Evolutionary conservation across 2,113 vertebrate species (phyloP), one percentile per base, ranked within the genome.

Genomic region (Muntiacus reevesi): DNA sequence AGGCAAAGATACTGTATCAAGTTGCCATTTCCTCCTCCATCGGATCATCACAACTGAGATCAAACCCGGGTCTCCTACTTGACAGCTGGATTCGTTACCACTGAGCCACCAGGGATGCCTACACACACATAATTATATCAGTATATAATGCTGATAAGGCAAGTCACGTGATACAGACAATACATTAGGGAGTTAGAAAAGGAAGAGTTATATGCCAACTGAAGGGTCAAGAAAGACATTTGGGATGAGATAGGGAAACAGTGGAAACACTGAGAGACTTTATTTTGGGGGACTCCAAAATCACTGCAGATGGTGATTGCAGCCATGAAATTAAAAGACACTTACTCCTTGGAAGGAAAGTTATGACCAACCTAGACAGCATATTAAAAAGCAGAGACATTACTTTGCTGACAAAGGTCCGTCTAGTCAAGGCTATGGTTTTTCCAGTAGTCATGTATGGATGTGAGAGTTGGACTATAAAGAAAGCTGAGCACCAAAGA

Each of bases 31-130:
- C 40, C 36, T 76, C 40, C 40, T 43, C 71, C 71, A 76, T 40
- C 12, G 40, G 36, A 76, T 76, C 71, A 43, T 76, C 43, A 43
- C 71, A 43, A 76, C 23, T 43, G 71, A 43, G 40, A 43, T 43
- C 12, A 0, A 43, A 76, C 71, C 36, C 1, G 0, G 5, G 23
- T 76, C 23, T 76, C 40, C 40, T 76, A 33, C 71, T 27, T 76
- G 21, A 43, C 71, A 76, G 71, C 23, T 76, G 12, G 40, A 43
- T 43, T 76, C 40, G 27, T 76, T 76, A 76, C 23, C 23, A 43
- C 71, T 76, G 40, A 76, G 71, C 71, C 71, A 76, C 71, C 71
- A 76, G 40, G 71, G 40, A 76, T 7, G 40, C 40, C 71, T 27
- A 43, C 23, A 76, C 57, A 86, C 13, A 40, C 12, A 45, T 5